Evolutionary conservation across 2,113 vertebrate genomes (phyloP).

Genomic region (Grallaria varia): DNA sequence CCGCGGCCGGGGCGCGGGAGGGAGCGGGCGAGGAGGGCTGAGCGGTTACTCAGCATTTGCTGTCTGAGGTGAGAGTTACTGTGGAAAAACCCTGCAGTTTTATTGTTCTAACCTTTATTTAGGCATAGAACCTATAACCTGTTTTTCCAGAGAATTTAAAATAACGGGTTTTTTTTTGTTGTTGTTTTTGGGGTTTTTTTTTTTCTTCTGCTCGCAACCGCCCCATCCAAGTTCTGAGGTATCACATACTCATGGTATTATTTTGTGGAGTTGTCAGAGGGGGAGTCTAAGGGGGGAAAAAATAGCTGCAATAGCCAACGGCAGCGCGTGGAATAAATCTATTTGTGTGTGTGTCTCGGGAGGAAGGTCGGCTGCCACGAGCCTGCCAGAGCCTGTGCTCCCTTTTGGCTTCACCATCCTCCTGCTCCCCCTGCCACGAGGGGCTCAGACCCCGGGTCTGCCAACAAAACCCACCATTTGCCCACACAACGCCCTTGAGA

Average conservation of each 20-base stretch:
- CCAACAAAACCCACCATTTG: neutral
- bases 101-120: slow-evolving; percentile 76
- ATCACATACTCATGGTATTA: slow-evolving; percentile 53
- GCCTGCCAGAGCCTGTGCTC: neutral
- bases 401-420: neutral
- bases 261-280: slow-evolving; percentile 33
- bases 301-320: neutral
- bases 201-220: neutral
- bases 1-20: neutral
- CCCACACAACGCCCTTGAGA: fast-evolving
- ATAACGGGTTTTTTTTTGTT: slow-evolving; percentile 29
- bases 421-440: neutral
- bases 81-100: slow-evolving; percentile 69
- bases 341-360: neutral
- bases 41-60: slow-evolving; percentile 67
- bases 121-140: slow-evolving; percentile 69
- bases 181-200: slow-evolving; percentile 19
- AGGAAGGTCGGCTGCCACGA: neutral
- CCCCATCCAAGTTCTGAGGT: slow-evolving; percentile 50
- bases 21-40: neutral
- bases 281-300: neutral
- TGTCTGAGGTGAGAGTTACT: slow-evolving; percentile 64
- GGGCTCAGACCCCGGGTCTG: neutral
- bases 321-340: neutral
- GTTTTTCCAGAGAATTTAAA: slow-evolving; percentile 69